phyloP scores from a whole-genome alignment of 1,140 invertebrate genomes.

The Caerostris extrusa region DNA sequence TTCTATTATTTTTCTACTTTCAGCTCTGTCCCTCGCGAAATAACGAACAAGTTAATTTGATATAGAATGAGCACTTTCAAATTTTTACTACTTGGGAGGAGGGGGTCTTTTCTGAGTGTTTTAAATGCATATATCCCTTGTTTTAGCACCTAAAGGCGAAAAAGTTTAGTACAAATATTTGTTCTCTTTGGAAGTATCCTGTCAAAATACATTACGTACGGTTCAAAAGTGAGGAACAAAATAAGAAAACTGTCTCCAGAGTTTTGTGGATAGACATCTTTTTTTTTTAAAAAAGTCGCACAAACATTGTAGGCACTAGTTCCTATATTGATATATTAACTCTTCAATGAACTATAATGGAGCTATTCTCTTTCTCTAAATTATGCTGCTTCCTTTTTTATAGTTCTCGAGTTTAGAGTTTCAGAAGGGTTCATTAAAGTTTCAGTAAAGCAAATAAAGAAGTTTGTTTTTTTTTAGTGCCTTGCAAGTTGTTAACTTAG shows the following conservation, averaged over 20 bases:
- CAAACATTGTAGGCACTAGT: background rate
- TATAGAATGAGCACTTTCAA: conserved; percentile 26
- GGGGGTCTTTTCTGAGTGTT: background rate
- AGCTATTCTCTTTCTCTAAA: background rate
- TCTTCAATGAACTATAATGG: background rate
- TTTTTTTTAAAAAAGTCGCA: too few species aligned
- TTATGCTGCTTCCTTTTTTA: background rate
- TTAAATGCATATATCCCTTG: conserved; percentile 30
- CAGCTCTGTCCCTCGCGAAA: background rate
- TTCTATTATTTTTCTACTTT: background rate
- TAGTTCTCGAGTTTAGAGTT: background rate
- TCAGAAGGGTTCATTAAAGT: background rate
- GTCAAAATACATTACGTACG: background rate
- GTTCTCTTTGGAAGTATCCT: background rate
- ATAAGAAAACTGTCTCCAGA: conserved; percentile 50
- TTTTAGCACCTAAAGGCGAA: conserved; percentile 65
- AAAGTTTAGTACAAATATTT: conserved; percentile 63
- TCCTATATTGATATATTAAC: background rate
- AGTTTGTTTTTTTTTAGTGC: background rate
- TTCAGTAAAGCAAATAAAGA: background rate
- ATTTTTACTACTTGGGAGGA: conserved; percentile 18
- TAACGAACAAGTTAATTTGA: conserved; percentile 64
- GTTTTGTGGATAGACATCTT: background rate
- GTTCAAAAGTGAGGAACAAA: background rate
- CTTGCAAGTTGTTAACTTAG: background rate